Conservation (phyloP, 2,797 vertebrate genomes). For the Botia almorhae region DNA sequence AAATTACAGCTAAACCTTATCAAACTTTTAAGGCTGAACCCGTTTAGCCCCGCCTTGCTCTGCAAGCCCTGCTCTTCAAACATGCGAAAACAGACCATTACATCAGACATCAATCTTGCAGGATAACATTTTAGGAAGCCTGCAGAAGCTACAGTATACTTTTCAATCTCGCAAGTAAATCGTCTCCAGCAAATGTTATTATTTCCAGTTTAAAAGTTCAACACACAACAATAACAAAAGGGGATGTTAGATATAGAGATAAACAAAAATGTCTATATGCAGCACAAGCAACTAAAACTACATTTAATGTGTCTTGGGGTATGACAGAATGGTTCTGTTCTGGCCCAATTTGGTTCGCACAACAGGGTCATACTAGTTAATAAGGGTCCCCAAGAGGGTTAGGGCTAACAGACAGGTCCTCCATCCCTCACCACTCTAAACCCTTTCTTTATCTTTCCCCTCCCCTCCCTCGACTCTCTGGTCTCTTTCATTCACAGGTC, state of each 20-base stretch:
- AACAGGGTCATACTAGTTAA: constrained; percentile 71
- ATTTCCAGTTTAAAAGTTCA: constrained; percentile 40
- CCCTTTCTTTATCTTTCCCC: too few relatives aligned
- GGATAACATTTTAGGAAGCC: constrained; percentile 46
- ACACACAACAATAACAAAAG: constrained; percentile 30
- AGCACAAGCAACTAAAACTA: not conserved
- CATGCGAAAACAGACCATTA: constrained; percentile 60
- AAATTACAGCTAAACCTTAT: constrained; percentile 60
- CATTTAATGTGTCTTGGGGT: constrained; percentile 24
- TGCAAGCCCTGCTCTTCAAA: constrained; percentile 50
- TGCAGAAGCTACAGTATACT: constrained; percentile 43
- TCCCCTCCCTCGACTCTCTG: too few relatives aligned
- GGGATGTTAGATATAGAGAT: constrained; percentile 32
- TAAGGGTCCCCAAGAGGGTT: constrained; percentile 66
- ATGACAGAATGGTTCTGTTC: constrained; percentile 41
- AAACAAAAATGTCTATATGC: constrained; percentile 32
- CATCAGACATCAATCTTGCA: constrained; percentile 56
- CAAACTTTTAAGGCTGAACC: constrained; percentile 63
- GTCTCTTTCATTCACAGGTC: constrained; percentile 54
- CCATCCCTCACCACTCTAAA: constrained; percentile 62
- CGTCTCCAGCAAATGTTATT: constrained; percentile 5
- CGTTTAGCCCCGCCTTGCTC: constrained; percentile 59
- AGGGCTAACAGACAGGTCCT: constrained; percentile 62
- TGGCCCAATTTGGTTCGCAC: constrained; percentile 47
- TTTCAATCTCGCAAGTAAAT: constrained; percentile 48